Evolutionary conservation across 2,888 invertebrate genomes (phyloP).

Genomic region (Notodonta ziczac): DNA sequence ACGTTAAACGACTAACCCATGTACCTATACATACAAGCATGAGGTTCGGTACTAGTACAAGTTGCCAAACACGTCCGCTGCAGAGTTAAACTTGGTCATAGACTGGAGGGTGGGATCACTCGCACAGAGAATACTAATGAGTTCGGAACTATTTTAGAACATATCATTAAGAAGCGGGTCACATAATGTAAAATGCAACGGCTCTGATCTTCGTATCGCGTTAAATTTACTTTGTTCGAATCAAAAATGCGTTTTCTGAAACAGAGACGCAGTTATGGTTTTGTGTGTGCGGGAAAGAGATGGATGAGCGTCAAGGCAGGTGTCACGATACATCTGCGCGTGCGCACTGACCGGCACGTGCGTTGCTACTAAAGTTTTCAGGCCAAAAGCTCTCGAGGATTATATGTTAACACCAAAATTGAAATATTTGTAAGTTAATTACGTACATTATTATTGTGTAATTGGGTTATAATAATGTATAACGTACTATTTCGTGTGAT

Average conservation of each 20-base stretch:
- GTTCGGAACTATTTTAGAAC: slow-evolving; percentile 70
- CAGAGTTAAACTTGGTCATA: slow-evolving; percentile 65
- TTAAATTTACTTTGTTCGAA: slow-evolving; percentile 67
- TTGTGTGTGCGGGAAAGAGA: slow-evolving; percentile 58
- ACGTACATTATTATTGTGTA: slow-evolving; percentile 8
- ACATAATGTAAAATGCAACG: slow-evolving; percentile 72
- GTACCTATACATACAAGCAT: slow-evolving; percentile 42
- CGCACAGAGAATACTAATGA: slow-evolving; percentile 73
- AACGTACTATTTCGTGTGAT: no score
- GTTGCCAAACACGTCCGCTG: slow-evolving; percentile 63
- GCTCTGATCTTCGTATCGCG: slow-evolving; percentile 57
- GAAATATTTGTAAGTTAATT: slow-evolving; percentile 2
- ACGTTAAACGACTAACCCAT: slow-evolving; percentile 50
- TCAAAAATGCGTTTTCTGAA: slow-evolving; percentile 64
- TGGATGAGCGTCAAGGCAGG: slow-evolving; percentile 67
- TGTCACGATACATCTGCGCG: slow-evolving; percentile 80
- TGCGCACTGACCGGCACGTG: slow-evolving; percentile 77
- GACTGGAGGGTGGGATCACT: slow-evolving; percentile 54
- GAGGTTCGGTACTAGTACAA: slow-evolving; percentile 54
- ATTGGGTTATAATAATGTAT: background rate
- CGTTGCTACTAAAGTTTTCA: slow-evolving; percentile 61
- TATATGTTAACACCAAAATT: slow-evolving; percentile 16
- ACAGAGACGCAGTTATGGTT: slow-evolving; percentile 55
- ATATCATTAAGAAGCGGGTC: slow-evolving; percentile 77
- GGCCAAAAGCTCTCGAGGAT: slow-evolving; percentile 39